Evolutionary conservation across 1,140 invertebrate species (phyloP).

Genomic region (Stenopsyche tienmushanensis): DNA sequence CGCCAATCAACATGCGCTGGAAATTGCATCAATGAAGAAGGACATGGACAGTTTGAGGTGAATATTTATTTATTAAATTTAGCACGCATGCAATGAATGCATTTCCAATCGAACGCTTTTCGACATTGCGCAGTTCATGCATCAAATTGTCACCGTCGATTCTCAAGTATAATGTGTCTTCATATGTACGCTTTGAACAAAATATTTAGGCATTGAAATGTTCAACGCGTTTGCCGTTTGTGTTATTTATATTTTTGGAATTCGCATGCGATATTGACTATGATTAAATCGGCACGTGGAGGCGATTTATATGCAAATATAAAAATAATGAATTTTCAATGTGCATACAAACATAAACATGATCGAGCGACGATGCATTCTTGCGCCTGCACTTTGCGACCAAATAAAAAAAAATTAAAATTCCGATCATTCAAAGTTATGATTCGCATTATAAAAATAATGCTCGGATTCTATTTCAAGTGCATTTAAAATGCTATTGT

Average conservation of each 20-base stretch:
- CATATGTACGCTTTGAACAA: background rate
- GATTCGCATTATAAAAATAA: too few species aligned
- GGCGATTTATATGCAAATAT: too few species aligned
- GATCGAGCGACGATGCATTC: too few species aligned
- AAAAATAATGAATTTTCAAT: too few species aligned
- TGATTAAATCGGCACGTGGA: too few species aligned
- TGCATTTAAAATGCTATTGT: too few species aligned
- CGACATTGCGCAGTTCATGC: background rate
- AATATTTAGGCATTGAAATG: background rate
- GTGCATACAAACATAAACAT: too few species aligned
- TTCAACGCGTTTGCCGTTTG: background rate
- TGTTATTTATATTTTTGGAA: background rate
- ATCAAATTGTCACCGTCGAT: background rate
- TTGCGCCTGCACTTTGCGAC: too few species aligned
- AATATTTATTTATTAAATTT: background rate
- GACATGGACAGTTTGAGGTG: conserved; percentile 15
- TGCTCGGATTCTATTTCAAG: too few species aligned
- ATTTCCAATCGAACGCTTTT: background rate
- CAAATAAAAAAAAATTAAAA: too few species aligned
- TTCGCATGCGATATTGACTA: too few species aligned
- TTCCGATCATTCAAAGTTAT: too few species aligned
- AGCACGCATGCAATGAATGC: background rate
- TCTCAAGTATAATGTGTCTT: background rate
- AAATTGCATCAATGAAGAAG: conserved; percentile 4
- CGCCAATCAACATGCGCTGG: background rate